Base-by-base conservation (phyloP, 2,888 invertebrate species). In the Tiphia femorata region DNA sequence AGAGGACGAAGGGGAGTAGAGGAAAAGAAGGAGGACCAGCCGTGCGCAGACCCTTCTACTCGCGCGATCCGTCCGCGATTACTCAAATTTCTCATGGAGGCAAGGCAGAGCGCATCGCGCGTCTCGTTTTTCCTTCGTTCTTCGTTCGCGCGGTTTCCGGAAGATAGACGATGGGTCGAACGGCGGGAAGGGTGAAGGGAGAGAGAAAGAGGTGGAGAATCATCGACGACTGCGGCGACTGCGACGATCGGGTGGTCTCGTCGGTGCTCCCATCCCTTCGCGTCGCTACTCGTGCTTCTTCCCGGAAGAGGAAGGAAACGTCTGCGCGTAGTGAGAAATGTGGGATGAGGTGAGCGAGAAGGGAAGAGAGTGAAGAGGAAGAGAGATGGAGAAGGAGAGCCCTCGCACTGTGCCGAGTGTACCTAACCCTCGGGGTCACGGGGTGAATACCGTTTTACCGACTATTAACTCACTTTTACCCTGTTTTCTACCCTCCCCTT, bases 381-480 rank as follows among this genome's bases (percentile, higher is more conserved):
- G 53, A 48, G 47, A 40, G 53, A 58, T 55, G 51, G 48, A 47
- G 58, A 48, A 52, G 49, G 43, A 33, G 51, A 12, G 29, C 56
- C 61, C 33, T 49, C n/a, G n/a, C n/a, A n/a, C n/a, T n/a, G 30
- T 30, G 3, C 30, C n/a, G 30, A 30, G 8, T n/a, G 14, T 54
- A n/a, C 67, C 65, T 48, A 72, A 71, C 70, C 72, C 66, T 60
- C 61, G 38, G 75, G 80, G 81, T 82, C 80, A 80, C 71, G 59
- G 77, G 77, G 75, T 81, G 82, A 82, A 82, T 81, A 77, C 82
- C 81, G 82, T 82, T 83, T 83, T 83, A 82, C 83, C 83, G 79
- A 83, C 83, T 83, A 83, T 83, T 83, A 83, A 83, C 83, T 82
- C 81, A 82, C 81, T 80, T 82, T 82, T 82, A 80, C 81, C 80